Conservation (phyloP, 2,888 invertebrate genomes). For the Dryobota labecula region DNA sequence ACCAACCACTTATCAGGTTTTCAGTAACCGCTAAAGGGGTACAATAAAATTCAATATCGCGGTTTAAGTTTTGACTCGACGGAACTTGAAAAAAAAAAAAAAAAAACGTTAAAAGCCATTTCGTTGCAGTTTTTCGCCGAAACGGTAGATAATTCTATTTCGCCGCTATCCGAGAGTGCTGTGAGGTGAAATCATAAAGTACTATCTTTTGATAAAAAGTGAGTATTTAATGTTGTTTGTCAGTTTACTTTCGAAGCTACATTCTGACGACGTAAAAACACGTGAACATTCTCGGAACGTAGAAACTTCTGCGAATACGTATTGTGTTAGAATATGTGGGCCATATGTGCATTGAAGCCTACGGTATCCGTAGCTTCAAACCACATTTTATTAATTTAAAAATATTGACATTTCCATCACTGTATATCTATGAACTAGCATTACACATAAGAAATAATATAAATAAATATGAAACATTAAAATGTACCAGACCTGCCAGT, state of each 20-base stretch:
- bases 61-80: constrained; percentile 70
- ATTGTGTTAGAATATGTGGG: too few species aligned
- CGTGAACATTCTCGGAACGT: neutral
- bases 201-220: constrained; percentile 61
- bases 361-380: too few species aligned
- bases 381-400: too few species aligned
- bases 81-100: constrained; percentile 72
- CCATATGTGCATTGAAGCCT: too few species aligned
- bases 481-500: too few species aligned
- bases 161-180: constrained; percentile 71
- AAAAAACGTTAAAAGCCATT: constrained; percentile 79
- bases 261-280: neutral
- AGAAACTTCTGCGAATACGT: neutral
- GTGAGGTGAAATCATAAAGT: constrained; percentile 69
- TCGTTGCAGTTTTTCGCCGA: constrained; percentile 74
- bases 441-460: too few species aligned
- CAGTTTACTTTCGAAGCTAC: constrained; percentile 30
- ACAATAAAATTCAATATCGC: constrained; percentile 71
- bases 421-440: too few species aligned
- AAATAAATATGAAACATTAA: too few species aligned
- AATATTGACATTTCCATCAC: too few species aligned
- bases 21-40: constrained; percentile 50
- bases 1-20: constrained; percentile 56
- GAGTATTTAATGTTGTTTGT: constrained; percentile 56
- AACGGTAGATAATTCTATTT: constrained; percentile 82